phyloP scores from a whole-genome alignment of 64 coral and sea anemone genomes.

The Catalaphyllia jardinei region DNA sequence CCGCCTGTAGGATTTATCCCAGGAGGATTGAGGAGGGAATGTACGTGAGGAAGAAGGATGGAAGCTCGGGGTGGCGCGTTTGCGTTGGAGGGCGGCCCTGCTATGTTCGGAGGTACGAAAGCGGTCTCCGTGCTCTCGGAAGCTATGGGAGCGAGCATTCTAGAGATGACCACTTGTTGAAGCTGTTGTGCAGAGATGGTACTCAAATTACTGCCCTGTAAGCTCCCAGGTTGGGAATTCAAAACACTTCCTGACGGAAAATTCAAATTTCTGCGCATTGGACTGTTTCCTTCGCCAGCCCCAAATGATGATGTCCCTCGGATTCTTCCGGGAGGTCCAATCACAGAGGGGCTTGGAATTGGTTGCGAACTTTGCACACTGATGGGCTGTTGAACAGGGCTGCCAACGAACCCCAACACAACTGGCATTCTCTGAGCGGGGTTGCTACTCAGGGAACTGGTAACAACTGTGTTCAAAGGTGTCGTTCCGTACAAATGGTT shows the following conservation, averaged over 20 bases:
- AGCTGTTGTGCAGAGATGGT: slow-evolving; percentile 16
- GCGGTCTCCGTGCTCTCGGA: slow-evolving; percentile 2
- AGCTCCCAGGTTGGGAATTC: not conserved
- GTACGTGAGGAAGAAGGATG: slow-evolving; percentile 34
- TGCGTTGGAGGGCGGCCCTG: not conserved
- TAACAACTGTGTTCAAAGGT: not conserved
- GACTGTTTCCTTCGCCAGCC: not conserved
- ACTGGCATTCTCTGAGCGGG: not conserved
- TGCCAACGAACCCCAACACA: slow-evolving; percentile 5
- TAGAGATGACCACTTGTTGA: slow-evolving; percentile 31
- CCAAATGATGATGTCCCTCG: not conserved
- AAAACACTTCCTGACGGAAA: not conserved
- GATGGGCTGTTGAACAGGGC: not conserved
- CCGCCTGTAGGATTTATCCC: not conserved
- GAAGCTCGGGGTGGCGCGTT: not conserved
- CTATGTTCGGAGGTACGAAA: slow-evolving; percentile 1
- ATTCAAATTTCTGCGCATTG: not conserved
- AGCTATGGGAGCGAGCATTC: not conserved
- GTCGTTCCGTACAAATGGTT: slow-evolving; percentile 7
- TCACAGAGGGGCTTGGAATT: not conserved
- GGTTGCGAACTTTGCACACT: not conserved
- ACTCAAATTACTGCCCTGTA: not conserved
- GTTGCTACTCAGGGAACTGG: not conserved
- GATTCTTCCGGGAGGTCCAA: not conserved
- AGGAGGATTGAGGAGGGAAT: slow-evolving; percentile 13